These are phyloP conservation scores for Malthinus flaveolus DNA, from an alignment of 2,888 invertebrate species.

Conservation along the genomic window DNA sequence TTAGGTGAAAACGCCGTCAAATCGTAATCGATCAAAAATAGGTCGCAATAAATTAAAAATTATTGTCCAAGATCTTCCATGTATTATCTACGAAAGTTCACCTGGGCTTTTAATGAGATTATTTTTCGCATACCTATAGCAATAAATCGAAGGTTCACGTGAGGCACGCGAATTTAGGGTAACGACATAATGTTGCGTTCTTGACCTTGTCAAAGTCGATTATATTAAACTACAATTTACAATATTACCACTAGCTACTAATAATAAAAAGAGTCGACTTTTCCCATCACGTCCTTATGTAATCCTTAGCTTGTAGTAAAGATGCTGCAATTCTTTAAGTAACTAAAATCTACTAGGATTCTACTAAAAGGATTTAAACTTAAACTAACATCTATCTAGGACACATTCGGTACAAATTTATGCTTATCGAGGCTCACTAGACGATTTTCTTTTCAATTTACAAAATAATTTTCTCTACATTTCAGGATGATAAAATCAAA, in stretches of 20 bases:
- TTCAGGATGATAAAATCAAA: no score
- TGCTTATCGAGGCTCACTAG: background rate
- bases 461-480: no score
- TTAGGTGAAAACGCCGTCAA: no score
- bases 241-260: background rate
- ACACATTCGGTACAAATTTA: background rate
- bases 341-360: background rate
- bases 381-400: background rate
- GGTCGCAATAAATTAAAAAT: background rate
- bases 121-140: conserved; percentile 7
- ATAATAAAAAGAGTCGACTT: background rate
- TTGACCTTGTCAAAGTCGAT: conserved; percentile 22
- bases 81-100: background rate
- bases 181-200: conserved; percentile 12
- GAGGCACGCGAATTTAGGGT: conserved; percentile 27
- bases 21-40: no score
- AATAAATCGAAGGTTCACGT: conserved; percentile 25
- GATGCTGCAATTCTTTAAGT: background rate
- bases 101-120: background rate
- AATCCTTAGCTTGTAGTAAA: background rate
- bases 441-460: no score
- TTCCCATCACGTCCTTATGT: background rate
- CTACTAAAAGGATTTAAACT: background rate
- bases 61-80: background rate
- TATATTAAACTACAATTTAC: conserved; percentile 14